Evolutionary conservation across 2,888 invertebrate species (phyloP).

Genomic region (Heliconius erato): DNA sequence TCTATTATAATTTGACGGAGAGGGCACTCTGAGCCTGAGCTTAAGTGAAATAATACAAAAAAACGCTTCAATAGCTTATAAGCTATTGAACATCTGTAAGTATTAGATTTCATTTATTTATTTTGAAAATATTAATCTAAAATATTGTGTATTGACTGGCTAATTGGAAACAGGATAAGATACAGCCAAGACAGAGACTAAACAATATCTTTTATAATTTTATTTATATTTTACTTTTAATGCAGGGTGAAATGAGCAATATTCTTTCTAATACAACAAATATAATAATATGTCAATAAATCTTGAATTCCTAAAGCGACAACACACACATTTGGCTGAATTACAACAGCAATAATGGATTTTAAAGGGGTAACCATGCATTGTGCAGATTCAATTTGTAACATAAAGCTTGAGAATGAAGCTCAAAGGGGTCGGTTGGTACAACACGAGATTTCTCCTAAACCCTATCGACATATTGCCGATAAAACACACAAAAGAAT

Average conservation of each 20-base stretch:
- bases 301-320: constrained; percentile 46
- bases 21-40: too few relatives aligned
- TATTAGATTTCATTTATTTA: background rate
- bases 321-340: constrained; percentile 47
- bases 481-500: constrained; percentile 76
- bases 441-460: constrained; percentile 67
- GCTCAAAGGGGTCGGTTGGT: constrained; percentile 78
- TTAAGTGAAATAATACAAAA: too few relatives aligned
- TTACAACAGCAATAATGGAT: constrained; percentile 57
- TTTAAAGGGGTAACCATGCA: constrained; percentile 62
- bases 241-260: constrained; percentile 8
- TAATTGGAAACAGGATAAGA: background rate
- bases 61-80: too few relatives aligned
- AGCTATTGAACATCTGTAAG: background rate
- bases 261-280: constrained; percentile 14
- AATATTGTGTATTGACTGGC: background rate
- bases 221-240: constrained; percentile 12
- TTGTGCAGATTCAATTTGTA: constrained; percentile 82
- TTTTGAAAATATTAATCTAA: background rate
- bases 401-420: constrained; percentile 77
- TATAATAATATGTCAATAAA: constrained; percentile 46
- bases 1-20: too few relatives aligned
- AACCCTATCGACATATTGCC: constrained; percentile 84
- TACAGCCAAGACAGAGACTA: background rate
- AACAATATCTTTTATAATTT: background rate